These are phyloP conservation scores for Ctenodactylus gundi DNA, from an alignment of 2,113 vertebrate species.

Conservation along the genomic window DNA sequence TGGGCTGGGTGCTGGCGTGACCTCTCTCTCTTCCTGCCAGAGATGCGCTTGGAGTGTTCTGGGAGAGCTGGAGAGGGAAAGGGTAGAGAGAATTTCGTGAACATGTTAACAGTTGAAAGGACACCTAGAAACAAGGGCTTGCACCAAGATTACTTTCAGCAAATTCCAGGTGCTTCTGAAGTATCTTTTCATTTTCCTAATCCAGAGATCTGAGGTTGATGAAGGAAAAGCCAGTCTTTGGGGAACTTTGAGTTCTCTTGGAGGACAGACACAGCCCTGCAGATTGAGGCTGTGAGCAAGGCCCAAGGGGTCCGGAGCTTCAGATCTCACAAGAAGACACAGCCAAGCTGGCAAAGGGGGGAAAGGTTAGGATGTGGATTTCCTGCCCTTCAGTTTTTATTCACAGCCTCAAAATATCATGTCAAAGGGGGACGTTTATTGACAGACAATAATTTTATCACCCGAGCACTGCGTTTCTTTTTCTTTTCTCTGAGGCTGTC, in stretches of 20 bases:
- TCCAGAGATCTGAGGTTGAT: fast-evolving
- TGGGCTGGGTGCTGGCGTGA: neutral
- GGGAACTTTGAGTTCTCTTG: no score
- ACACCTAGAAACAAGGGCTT: neutral
- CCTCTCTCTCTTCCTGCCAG: neutral
- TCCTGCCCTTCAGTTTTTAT: neutral
- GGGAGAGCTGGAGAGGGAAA: neutral
- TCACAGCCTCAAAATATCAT: neutral
- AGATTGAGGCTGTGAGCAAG: neutral
- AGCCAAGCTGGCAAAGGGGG: fast-evolving
- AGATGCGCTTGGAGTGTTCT: neutral
- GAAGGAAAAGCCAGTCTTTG: neutral
- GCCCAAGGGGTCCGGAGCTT: fast-evolving
- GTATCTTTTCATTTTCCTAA: neutral
- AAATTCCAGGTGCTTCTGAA: neutral
- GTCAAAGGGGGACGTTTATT: neutral
- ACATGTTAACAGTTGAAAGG: neutral
- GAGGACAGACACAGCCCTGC: fast-evolving
- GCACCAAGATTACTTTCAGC: neutral
- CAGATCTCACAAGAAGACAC: fast-evolving
- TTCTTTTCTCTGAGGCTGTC: fast-evolving
- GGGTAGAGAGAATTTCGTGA: neutral
- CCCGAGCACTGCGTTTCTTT: fast-evolving
- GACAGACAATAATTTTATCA: fast-evolving
- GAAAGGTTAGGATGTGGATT: fast-evolving